Percentiles rank a stretch among this genome's conserved stretches.
Conservation (phyloP, 2,888 invertebrate genomes). For the Rhamnusium bicolor region DNA sequence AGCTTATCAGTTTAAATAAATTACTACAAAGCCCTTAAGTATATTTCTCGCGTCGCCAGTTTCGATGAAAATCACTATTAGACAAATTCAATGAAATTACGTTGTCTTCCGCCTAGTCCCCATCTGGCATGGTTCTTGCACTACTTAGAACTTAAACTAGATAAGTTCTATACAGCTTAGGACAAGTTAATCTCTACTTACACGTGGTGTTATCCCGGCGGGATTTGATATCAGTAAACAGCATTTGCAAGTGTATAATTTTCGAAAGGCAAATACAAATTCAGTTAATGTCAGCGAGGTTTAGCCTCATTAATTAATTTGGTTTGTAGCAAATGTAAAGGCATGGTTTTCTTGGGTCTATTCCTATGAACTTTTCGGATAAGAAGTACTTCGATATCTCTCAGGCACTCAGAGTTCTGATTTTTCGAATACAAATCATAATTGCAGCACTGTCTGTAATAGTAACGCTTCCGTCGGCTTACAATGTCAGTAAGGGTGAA, state of each 20-base stretch:
- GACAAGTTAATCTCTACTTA: slow-evolving; percentile 13
- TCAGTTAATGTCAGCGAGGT: no score
- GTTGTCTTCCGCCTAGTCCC: neutral
- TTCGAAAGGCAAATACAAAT: neutral
- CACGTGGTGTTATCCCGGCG: neutral
- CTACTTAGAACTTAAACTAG: neutral
- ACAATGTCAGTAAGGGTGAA: no score
- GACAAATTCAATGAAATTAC: neutral
- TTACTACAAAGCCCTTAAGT: neutral
- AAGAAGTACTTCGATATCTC: no score
- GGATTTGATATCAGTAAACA: slow-evolving; percentile 11
- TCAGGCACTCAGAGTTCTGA: no score
- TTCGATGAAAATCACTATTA: neutral
- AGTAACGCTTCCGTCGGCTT: no score
- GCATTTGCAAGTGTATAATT: slow-evolving; percentile 3
- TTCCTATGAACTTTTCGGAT: no score
- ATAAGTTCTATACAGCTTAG: neutral
- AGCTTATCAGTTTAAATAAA: neutral
- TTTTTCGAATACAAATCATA: no score
- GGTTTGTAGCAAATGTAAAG: no score
- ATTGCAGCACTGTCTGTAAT: no score
- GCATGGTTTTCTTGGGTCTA: no score
- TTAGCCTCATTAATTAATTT: no score
- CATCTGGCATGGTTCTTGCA: neutral
- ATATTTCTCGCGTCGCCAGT: neutral